A percentile compares a stretch with the other conserved stretches of the same genome.
These are phyloP conservation scores for Jacana jacana DNA, from an alignment of 2,113 vertebrate genomes.

Conservation along the genomic window DNA sequence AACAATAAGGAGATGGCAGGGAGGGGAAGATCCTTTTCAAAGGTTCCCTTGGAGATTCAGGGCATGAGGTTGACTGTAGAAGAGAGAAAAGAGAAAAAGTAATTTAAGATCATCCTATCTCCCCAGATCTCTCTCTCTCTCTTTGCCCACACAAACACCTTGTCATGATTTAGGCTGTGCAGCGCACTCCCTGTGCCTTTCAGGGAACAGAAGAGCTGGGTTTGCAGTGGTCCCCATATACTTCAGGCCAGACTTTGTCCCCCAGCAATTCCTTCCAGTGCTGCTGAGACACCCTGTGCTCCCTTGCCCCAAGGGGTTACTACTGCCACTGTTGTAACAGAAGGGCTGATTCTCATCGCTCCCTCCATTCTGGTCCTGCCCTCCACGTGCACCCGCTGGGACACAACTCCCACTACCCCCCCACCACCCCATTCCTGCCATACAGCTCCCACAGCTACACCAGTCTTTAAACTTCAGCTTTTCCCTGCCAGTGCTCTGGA, in stretches of 20 bases:
- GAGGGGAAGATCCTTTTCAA: conserved; percentile 44
- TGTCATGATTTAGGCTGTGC: not conserved
- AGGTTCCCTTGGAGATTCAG: conserved; percentile 58
- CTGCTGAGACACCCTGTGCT: not conserved
- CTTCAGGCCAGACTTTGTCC: not conserved
- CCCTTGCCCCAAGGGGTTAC: not conserved
- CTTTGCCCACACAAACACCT: conserved; percentile 38
- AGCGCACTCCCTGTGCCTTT: not conserved
- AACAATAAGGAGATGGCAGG: not conserved
- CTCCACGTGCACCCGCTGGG: accelerated
- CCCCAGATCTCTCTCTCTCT: not conserved
- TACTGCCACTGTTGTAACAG: not conserved
- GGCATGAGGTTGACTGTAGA: conserved; percentile 47
- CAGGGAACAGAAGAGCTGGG: not conserved
- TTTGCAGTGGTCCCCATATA: not conserved
- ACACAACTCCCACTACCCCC: not conserved
- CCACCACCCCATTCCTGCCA: not conserved
- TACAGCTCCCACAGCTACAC: not conserved
- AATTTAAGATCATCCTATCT: conserved; percentile 20
- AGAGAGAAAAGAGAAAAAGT: conserved; percentile 42
- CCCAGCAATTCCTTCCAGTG: not conserved
- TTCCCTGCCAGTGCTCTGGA: not conserved
- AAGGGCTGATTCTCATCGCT: not conserved
- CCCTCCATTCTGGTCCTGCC: not conserved
- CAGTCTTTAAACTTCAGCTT: not conserved